Evolutionary conservation across 2,888 invertebrate species (phyloP), one percentile per base, ranked within the genome.

Genomic region (Cyaniris semiargus): DNA sequence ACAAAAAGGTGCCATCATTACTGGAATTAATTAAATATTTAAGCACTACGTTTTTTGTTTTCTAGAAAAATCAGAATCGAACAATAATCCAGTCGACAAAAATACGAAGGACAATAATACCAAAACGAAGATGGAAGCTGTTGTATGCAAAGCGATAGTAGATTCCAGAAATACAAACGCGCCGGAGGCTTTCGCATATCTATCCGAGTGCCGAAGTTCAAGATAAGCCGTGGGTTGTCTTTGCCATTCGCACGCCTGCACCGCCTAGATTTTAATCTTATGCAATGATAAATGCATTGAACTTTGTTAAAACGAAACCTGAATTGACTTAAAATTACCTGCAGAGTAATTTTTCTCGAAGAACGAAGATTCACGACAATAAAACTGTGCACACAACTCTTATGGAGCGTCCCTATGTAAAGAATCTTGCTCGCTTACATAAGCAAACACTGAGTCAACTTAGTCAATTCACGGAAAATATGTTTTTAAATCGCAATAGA

Each of bases 221-320:
- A 83, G 81, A 83, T 83, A 83, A 81, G 83, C 81, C 82, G 80
- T 80, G 82, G 82, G 82, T 84, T 82, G 81, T 83, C 84, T 86
- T 87, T 86, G 86, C 86, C 89, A 89, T 90, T 90, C 92, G 90
- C 92, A 92, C 90, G 90, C 87, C 86, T 85, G 85, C 87, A 87
- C 87, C 83, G 85, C 81, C 80, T 78, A 83, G 89, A 93, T 90
- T 84, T 84, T 86, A 86, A 93, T 92, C 90, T 83, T 74, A 79
- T 80, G 82, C 85, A 85, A 82, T 87, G 89, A 92, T 91, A 89
- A 90, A 91, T 90, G 86, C 85, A 85, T 82, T 83, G 84, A 86
- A 85, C 83, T 84, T 84, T 79, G 78, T 78, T 76, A 76, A 71
- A 78, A 80, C 80, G 79, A 71, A 78, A 80, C 80, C 79, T 80